These are phyloP conservation scores for Fistularia tabacaria DNA, from an alignment of 2,797 vertebrate genomes.

Conservation along the genomic window DNA sequence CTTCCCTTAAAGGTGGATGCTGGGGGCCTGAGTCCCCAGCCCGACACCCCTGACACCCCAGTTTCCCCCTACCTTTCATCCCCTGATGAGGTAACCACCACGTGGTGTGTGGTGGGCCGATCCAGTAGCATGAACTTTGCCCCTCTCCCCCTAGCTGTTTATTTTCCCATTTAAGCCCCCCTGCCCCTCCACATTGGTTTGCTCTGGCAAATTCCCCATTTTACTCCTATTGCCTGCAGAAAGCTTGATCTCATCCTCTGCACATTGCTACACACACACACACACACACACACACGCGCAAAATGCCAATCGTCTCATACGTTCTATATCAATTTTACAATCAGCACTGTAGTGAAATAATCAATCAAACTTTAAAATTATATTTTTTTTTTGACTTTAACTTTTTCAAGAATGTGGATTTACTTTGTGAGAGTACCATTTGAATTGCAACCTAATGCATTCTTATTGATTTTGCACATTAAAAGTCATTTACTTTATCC, in stretches of 20 bases:
- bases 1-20: constrained; percentile 77
- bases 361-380: too few species aligned
- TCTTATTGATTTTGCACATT: too few species aligned
- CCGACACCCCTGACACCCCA: constrained; percentile 76
- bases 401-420: too few species aligned
- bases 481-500: too few species aligned
- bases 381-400: too few species aligned
- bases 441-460: too few species aligned
- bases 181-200: constrained; percentile 25
- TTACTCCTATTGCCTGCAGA: constrained; percentile 28
- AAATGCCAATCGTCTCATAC: constrained; percentile 29
- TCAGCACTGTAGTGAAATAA: constrained; percentile 33
- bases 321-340: constrained; percentile 19
- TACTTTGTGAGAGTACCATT: too few species aligned
- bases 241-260: constrained; percentile 51
- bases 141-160: constrained; percentile 1
- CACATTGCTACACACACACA: constrained; percentile 1
- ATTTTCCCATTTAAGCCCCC: background rate
- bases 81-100: constrained; percentile 75
- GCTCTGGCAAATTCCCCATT: constrained; percentile 20
- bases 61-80: constrained; percentile 67
- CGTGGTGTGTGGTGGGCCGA: constrained; percentile 26
- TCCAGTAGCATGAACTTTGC: constrained; percentile 35
- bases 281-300: constrained; percentile 1
- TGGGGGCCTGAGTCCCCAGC: constrained; percentile 68